Evolutionary conservation across 37 sponge, comb jelly and placozoan species (phyloP).

Genomic region (Ianthella basta): DNA sequence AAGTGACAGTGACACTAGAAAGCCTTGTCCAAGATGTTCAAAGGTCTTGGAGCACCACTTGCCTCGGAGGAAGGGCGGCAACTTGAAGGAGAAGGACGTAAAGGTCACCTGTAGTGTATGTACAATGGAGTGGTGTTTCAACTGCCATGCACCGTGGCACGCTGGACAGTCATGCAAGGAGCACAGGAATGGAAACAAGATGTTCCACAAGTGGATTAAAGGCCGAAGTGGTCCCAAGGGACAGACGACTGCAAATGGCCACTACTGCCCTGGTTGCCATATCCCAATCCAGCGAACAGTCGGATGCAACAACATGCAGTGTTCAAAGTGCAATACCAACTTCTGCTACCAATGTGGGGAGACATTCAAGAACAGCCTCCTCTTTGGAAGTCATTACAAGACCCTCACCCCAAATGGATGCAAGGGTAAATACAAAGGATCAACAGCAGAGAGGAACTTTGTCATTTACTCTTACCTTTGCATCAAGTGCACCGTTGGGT

Average conservation of each 20-base stretch:
- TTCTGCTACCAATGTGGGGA: slow-evolving; percentile 90
- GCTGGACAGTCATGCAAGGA: slow-evolving; percentile 52
- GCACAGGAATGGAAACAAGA: slow-evolving; percentile 47
- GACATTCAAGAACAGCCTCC: slow-evolving; percentile 12
- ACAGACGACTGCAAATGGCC: slow-evolving; percentile 64
- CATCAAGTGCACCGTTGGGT: slow-evolving; percentile 43
- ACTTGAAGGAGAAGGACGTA: slow-evolving; percentile 37
- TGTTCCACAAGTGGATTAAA: slow-evolving; percentile 67
- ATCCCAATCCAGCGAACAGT: slow-evolving; percentile 74
- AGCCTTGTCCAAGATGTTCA: slow-evolving; percentile 67
- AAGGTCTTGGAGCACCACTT: slow-evolving; percentile 49
- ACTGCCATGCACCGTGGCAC: slow-evolving; percentile 92
- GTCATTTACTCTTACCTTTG: slow-evolving; percentile 55
- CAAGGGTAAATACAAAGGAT: slow-evolving; percentile 47
- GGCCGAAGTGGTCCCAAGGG: neutral
- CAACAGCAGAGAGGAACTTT: slow-evolving; percentile 36
- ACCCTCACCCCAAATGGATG: slow-evolving; percentile 65
- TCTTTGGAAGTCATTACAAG: slow-evolving; percentile 62
- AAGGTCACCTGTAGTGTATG: slow-evolving; percentile 68
- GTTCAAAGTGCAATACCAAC: slow-evolving; percentile 62
- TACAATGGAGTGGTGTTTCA: slow-evolving; percentile 74
- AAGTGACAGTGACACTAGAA: slow-evolving; percentile 32
- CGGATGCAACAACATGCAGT: slow-evolving; percentile 87
- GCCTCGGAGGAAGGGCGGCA: slow-evolving; percentile 7
- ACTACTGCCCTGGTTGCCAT: slow-evolving; percentile 72